These are phyloP conservation scores for Diglossa cyanea DNA, from an alignment of 2,797 vertebrate genomes.

Conservation along the genomic window DNA sequence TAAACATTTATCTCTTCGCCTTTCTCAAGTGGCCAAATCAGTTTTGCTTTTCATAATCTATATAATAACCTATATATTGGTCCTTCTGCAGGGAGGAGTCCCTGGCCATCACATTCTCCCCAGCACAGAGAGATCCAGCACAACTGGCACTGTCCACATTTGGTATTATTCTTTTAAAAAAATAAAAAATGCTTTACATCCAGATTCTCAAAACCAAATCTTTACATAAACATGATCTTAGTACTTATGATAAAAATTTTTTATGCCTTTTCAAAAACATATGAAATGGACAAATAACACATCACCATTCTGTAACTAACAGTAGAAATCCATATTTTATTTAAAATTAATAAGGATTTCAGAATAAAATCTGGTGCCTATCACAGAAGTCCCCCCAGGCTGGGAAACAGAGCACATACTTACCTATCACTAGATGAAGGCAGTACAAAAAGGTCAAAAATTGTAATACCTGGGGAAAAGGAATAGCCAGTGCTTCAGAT, in stretches of 20 bases:
- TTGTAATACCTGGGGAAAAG: not conserved
- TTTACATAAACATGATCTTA: not conserved
- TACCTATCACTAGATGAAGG: not conserved
- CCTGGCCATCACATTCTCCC: not conserved
- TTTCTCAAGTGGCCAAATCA: not conserved
- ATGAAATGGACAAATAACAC: not conserved
- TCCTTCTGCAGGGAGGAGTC: not conserved
- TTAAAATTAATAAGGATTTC: not conserved
- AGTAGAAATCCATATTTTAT: not conserved
- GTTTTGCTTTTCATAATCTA: not conserved
- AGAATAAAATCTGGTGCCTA: not conserved
- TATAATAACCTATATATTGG: not conserved
- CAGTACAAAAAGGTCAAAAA: not conserved
- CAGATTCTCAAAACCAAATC: not conserved
- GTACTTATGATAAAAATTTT: rapidly evolving
- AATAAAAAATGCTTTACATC: not conserved
- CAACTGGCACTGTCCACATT: not conserved
- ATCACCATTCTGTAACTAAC: not conserved
- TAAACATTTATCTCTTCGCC: not conserved
- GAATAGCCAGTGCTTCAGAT: not conserved
- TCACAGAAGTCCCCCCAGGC: not conserved
- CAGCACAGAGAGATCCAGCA: not conserved
- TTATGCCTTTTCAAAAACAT: not conserved
- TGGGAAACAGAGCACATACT: not conserved
- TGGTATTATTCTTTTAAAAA: not conserved